Conservation (phyloP, 2,797 vertebrate genomes). For the Rhinatrema bivittatum region DNA sequence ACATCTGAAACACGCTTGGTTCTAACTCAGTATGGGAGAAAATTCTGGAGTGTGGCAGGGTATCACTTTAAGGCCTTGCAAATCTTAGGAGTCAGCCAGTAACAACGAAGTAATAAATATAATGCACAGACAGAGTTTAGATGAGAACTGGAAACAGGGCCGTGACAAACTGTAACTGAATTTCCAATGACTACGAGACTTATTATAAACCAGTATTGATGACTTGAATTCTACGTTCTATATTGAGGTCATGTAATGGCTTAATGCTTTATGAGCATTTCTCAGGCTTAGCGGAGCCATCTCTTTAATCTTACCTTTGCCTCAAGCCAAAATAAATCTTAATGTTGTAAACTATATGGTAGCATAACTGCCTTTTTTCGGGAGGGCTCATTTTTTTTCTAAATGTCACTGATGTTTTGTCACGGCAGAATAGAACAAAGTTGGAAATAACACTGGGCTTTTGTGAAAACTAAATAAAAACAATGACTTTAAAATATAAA, state of each 20-base stretch:
- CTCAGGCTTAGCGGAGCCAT: slow-evolving; percentile 39
- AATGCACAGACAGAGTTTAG: slow-evolving; percentile 37
- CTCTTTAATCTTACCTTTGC: slow-evolving; percentile 67
- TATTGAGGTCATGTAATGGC: slow-evolving; percentile 68
- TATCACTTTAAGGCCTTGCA: slow-evolving; percentile 18
- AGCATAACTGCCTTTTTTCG: slow-evolving; percentile 57
- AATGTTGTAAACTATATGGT: slow-evolving; percentile 55
- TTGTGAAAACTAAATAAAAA: slow-evolving; percentile 10
- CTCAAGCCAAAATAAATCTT: slow-evolving; percentile 68
- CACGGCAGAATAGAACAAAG: slow-evolving; percentile 25
- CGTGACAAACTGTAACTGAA: slow-evolving; percentile 54
- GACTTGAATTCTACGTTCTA: slow-evolving; percentile 57
- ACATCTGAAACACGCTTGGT: too few species aligned
- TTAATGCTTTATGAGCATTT: slow-evolving; percentile 65
- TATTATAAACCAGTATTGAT: slow-evolving; percentile 53
- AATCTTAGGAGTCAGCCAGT: slow-evolving; percentile 49
- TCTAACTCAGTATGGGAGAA: too few species aligned
- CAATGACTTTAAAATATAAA: neutral
- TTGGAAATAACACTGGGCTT: slow-evolving; percentile 8
- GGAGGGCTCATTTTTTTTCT: slow-evolving; percentile 53
- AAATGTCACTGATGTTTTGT: slow-evolving; percentile 55
- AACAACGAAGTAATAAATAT: slow-evolving; percentile 50
- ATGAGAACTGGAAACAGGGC: slow-evolving; percentile 24
- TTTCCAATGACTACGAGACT: slow-evolving; percentile 57
- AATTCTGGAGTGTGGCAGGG: slow-evolving; percentile 7